Evolutionary conservation across 2,113 vertebrate species (phyloP).

Genomic region (Micromys minutus): DNA sequence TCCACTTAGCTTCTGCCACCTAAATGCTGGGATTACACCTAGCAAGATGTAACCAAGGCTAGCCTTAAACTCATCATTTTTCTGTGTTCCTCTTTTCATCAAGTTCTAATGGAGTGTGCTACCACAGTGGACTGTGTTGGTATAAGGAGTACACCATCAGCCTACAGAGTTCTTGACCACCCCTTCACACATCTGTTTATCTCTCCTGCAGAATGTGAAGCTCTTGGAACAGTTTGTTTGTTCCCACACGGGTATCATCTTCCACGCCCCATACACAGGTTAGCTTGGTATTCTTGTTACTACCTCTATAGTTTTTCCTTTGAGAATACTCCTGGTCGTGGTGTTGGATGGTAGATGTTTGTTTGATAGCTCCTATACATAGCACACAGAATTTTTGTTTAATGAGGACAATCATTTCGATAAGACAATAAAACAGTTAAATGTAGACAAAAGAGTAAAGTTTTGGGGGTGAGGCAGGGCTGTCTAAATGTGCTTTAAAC

Average conservation of each 20-base stretch:
- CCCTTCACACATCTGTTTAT: background rate
- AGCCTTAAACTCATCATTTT: background rate
- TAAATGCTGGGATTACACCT: background rate
- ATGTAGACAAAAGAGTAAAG: background rate
- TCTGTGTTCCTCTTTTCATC: background rate
- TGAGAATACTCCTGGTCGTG: background rate
- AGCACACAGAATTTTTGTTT: background rate
- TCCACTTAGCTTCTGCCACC: background rate
- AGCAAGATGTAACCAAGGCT: background rate
- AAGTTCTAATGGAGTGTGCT: background rate
- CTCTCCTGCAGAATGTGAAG: slow-evolving; percentile 89
- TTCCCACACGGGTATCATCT: slow-evolving; percentile 86
- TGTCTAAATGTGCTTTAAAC: background rate
- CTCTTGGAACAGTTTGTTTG: slow-evolving; percentile 93
- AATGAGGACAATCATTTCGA: background rate
- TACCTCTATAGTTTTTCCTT: background rate
- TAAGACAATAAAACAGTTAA: background rate
- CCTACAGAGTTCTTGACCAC: background rate
- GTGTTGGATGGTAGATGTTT: background rate
- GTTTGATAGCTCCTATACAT: background rate
- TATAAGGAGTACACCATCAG: background rate
- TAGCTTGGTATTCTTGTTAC: background rate
- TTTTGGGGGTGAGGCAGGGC: background rate
- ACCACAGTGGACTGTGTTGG: background rate
- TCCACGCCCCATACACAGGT: slow-evolving; percentile 91